phyloP scores from a whole-genome alignment of 2,888 invertebrate genomes.

The Neelides folsomi region DNA sequence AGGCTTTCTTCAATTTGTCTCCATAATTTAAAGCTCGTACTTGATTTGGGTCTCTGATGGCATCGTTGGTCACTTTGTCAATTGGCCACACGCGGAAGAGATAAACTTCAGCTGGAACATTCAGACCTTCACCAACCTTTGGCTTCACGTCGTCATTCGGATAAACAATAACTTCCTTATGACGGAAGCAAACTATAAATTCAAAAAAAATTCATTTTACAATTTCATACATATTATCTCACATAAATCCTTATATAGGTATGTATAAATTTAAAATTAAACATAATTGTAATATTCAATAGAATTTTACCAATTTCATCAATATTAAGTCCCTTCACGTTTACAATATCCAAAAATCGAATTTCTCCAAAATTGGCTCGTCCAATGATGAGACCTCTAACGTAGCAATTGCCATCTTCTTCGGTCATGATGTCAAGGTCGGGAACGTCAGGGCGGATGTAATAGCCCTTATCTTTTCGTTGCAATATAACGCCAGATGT shows the following conservation, averaged over 20 bases:
- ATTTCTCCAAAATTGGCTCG: constrained; percentile 82
- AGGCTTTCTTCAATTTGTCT: constrained; percentile 19
- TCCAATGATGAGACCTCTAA: constrained; percentile 77
- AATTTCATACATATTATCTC: not conserved
- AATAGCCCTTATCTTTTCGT: constrained; percentile 87
- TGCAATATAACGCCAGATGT: too few species aligned
- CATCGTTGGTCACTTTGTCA: constrained; percentile 64
- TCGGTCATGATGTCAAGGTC: constrained; percentile 59
- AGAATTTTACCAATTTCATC: constrained; percentile 59
- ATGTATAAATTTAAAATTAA: too few species aligned
- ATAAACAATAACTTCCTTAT: constrained; percentile 90
- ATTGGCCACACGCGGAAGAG: constrained; percentile 88
- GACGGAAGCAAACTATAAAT: constrained; percentile 67
- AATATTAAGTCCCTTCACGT: constrained; percentile 70
- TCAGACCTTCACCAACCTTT: constrained; percentile 69
- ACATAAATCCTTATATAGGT: too few species aligned
- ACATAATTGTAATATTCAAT: not conserved
- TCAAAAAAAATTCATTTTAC: not conserved
- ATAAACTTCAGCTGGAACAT: constrained; percentile 72
- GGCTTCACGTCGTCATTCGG: constrained; percentile 76
- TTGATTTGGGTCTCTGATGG: constrained; percentile 56
- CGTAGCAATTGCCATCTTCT: constrained; percentile 63
- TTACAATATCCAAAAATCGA: constrained; percentile 66
- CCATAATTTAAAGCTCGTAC: constrained; percentile 23
- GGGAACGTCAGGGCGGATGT: constrained; percentile 72